These are phyloP conservation scores for Tretioscincus oriximinensis DNA, from an alignment of 2,113 vertebrate genomes.

Conservation along the genomic window DNA sequence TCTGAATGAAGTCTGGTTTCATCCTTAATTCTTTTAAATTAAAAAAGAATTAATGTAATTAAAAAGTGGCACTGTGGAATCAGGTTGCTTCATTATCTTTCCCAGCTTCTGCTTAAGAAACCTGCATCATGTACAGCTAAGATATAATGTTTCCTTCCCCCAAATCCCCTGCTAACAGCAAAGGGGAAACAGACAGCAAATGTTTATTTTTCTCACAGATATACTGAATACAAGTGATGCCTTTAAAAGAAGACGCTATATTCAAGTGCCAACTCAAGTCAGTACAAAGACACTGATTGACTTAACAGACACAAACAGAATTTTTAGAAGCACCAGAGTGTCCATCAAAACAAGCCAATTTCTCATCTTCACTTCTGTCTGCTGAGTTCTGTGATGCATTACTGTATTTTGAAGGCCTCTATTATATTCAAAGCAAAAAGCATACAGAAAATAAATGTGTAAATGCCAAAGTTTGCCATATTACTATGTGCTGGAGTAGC, in stretches of 20 bases:
- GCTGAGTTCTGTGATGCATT: background rate
- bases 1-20: background rate
- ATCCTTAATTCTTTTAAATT: background rate
- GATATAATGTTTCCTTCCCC: background rate
- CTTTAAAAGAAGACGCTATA: conserved; percentile 5
- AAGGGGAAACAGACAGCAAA: conserved; percentile 8
- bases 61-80: background rate
- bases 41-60: background rate
- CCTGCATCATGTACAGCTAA: background rate
- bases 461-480: conserved; percentile 26
- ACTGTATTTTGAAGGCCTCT: conserved; percentile 46
- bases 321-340: background rate
- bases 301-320: background rate
- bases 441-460: conserved; percentile 1
- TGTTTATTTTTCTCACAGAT: conserved; percentile 22
- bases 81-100: background rate
- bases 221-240: conserved; percentile 9
- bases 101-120: background rate
- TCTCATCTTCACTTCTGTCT: conserved; percentile 7
- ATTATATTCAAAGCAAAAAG: conserved; percentile 27
- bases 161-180: background rate
- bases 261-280: background rate
- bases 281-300: conserved; percentile 18
- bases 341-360: conserved; percentile 8
- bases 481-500: background rate